phyloP scores from a whole-genome alignment of 2,888 invertebrate genomes.

The Ditylenchus weischeri region DNA sequence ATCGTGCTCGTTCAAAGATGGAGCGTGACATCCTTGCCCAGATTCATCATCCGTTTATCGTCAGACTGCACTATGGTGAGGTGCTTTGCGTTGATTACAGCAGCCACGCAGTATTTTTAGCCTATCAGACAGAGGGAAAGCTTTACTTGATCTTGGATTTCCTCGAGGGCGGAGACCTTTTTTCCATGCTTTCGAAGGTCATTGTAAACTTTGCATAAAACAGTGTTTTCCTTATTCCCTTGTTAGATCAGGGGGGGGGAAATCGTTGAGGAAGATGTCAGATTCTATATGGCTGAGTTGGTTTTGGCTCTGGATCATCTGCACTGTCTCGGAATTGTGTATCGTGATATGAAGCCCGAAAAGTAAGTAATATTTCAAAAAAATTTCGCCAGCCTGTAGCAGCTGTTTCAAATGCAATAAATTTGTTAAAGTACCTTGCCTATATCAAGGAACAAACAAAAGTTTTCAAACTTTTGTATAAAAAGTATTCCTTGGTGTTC shows the following conservation, averaged over 20 bases:
- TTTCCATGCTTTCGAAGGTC: slow-evolving; percentile 95
- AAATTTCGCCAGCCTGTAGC: too few species aligned
- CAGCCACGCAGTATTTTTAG: slow-evolving; percentile 61
- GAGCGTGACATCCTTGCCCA: slow-evolving; percentile 97
- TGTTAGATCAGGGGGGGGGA: slow-evolving; percentile 68
- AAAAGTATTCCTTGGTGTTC: too few species aligned
- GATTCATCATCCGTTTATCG: slow-evolving; percentile 97
- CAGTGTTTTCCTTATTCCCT: too few species aligned
- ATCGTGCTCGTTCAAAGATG: slow-evolving; percentile 90
- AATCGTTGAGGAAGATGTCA: slow-evolving; percentile 99
- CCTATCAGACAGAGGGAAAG: slow-evolving; percentile 98
- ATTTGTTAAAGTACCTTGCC: too few species aligned
- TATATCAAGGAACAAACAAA: too few species aligned
- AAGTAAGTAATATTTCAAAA: too few species aligned
- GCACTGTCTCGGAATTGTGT: slow-evolving; percentile 93
- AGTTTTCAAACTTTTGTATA: too few species aligned
- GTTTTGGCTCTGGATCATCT: slow-evolving; percentile 94
- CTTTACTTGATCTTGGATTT: slow-evolving; percentile 96
- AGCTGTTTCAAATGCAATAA: too few species aligned
- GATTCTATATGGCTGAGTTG: slow-evolving; percentile 96
- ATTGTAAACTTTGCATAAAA: slow-evolving; percentile 63
- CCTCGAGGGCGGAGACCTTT: slow-evolving; percentile 89
- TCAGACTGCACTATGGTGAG: slow-evolving; percentile 81
- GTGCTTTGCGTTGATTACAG: background rate
- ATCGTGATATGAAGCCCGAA: slow-evolving; percentile 96